These are phyloP conservation scores for Theonella swinhoei DNA, from an alignment of 37 sponge, comb jelly and placozoan genomes.

Conservation along the genomic window DNA sequence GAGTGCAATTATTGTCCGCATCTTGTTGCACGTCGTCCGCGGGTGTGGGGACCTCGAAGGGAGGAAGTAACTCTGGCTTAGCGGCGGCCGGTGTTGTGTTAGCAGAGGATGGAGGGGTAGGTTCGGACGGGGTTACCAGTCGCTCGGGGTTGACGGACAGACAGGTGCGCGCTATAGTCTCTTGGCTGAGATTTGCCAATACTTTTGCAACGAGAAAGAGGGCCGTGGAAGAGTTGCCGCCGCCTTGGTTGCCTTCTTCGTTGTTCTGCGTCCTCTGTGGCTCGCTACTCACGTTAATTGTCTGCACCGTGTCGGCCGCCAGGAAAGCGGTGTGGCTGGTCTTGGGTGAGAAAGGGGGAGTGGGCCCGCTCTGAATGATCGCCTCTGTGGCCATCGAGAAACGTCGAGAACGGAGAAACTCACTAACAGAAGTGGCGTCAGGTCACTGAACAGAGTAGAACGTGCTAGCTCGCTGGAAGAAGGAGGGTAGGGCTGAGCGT, in stretches of 20 bases:
- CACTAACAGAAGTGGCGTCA: neutral
- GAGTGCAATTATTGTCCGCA: neutral
- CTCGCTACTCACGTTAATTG: slow-evolving; percentile 38
- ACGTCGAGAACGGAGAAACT: too few species aligned
- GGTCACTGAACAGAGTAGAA: neutral
- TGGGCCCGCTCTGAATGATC: slow-evolving; percentile 62
- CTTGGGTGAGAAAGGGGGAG: slow-evolving; percentile 82
- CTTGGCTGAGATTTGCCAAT: slow-evolving; percentile 81
- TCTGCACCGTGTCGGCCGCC: slow-evolving; percentile 51
- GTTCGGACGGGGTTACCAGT: slow-evolving; percentile 54
- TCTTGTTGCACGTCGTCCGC: neutral
- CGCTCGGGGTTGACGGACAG: slow-evolving; percentile 71
- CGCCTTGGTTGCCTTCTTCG: slow-evolving; percentile 10
- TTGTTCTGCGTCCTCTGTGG: neutral
- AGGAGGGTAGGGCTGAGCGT: neutral
- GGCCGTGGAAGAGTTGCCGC: slow-evolving; percentile 55
- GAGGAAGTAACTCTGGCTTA: slow-evolving; percentile 5
- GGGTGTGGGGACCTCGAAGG: neutral
- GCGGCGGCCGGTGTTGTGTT: slow-evolving; percentile 43
- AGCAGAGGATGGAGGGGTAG: slow-evolving; percentile 60
- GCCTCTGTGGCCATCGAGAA: slow-evolving; percentile 66
- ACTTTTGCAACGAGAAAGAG: slow-evolving; percentile 86
- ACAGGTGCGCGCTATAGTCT: slow-evolving; percentile 73
- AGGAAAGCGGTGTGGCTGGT: slow-evolving; percentile 69
- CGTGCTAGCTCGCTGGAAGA: neutral